Conservation (phyloP, 2,113 vertebrate species). For the Planiliza haematocheilus region DNA sequence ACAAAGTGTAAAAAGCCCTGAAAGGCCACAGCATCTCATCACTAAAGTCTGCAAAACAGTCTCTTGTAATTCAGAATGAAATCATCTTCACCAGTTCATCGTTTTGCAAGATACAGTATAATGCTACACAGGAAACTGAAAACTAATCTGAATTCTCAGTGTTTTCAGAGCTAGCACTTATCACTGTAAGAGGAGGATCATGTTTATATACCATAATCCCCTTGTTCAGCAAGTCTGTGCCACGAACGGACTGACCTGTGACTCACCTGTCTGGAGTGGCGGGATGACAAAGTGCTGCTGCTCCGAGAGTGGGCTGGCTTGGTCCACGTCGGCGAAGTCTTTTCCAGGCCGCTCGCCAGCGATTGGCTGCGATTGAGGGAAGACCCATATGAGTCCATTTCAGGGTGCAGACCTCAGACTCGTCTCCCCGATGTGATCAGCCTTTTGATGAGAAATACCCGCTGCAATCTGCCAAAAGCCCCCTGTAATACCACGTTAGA, state of each 20-base stretch:
- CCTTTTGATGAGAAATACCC: slow-evolving; percentile 11
- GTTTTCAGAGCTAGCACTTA: too few species aligned
- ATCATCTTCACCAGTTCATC: too few species aligned
- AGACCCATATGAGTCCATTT: slow-evolving; percentile 68
- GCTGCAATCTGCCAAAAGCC: slow-evolving; percentile 22
- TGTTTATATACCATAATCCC: not conserved
- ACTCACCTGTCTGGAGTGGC: slow-evolving; percentile 79
- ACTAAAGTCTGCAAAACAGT: too few species aligned
- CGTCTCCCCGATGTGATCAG: not conserved
- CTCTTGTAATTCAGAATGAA: too few species aligned
- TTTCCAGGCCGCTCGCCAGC: slow-evolving; percentile 87
- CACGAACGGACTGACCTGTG: slow-evolving; percentile 13
- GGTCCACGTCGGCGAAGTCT: slow-evolving; percentile 66
- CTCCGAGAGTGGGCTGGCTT: slow-evolving; percentile 83
- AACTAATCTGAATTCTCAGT: too few species aligned
- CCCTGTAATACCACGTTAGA: slow-evolving; percentile 17
- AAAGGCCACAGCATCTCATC: too few species aligned
- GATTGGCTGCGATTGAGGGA: slow-evolving; percentile 72
- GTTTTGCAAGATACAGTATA: too few species aligned
- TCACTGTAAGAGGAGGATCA: not conserved
- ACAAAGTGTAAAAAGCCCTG: too few species aligned
- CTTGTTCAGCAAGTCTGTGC: not conserved
- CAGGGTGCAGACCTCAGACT: slow-evolving; percentile 23
- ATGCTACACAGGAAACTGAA: too few species aligned
- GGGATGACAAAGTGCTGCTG: slow-evolving; percentile 87